These are phyloP conservation scores for Mesaphorura yosii DNA, from an alignment of 1,140 invertebrate genomes.

Conservation along the genomic window DNA sequence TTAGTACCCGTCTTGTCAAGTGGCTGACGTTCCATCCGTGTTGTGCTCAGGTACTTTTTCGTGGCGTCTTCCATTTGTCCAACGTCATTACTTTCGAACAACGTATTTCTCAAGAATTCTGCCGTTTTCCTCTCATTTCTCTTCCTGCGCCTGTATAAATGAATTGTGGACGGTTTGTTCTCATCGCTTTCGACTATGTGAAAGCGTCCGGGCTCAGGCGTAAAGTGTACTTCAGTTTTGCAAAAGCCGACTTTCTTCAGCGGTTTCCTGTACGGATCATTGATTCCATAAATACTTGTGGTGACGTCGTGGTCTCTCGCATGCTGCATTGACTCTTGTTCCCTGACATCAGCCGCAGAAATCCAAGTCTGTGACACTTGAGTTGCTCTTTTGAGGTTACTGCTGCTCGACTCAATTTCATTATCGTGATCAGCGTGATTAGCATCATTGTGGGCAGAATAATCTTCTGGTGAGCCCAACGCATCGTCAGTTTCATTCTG, in stretches of 20 bases:
- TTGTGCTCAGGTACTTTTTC: no score
- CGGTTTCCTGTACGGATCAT: slow-evolving; percentile 14
- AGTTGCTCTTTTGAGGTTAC: not conserved
- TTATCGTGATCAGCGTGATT: no score
- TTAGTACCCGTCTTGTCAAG: no score
- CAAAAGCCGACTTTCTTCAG: slow-evolving; percentile 68
- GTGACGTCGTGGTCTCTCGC: slow-evolving; percentile 26
- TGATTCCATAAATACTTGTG: slow-evolving; percentile 24
- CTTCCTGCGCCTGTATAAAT: slow-evolving; percentile 52
- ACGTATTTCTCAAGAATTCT: not conserved
- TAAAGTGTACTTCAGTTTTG: slow-evolving; percentile 74
- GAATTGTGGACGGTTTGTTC: slow-evolving; percentile 61
- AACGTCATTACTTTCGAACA: no score
- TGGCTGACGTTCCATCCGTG: no score
- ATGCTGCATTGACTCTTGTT: slow-evolving; percentile 20
- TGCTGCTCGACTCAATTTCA: no score
- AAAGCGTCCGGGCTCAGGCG: slow-evolving; percentile 65
- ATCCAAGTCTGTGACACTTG: slow-evolving; percentile 31
- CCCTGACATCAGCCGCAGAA: slow-evolving; percentile 16
- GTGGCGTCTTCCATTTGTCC: no score
- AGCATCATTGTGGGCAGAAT: not conserved
- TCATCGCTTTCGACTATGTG: slow-evolving; percentile 76
- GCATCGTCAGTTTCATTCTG: no score
- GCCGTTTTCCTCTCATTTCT: slow-evolving; percentile 1
- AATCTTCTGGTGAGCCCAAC: no score